phyloP scores from a whole-genome alignment of 1,140 invertebrate species.

The Cydia strobilella region DNA sequence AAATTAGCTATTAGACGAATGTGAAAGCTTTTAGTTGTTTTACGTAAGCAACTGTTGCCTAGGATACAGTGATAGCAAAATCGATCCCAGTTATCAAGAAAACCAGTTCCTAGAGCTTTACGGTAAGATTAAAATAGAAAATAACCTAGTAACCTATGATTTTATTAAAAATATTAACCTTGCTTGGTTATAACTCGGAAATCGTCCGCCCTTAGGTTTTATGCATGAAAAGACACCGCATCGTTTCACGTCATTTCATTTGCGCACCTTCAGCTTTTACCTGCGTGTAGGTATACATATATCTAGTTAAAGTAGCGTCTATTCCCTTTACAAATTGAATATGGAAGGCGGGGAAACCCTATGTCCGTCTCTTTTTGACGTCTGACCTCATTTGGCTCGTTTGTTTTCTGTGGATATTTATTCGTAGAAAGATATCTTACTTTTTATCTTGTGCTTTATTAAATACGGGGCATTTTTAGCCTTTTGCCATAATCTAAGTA shows the following conservation, averaged over 20 bases:
- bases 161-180: not conserved
- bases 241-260: not conserved
- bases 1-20: constrained; percentile 9
- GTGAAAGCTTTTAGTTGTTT: not conserved
- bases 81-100: constrained; percentile 35
- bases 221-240: not conserved
- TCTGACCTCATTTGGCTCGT: too few relatives aligned
- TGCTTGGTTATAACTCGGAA: constrained; percentile 9
- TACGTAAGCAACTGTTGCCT: constrained; percentile 38
- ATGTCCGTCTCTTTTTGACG: too few relatives aligned
- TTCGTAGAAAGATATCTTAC: too few relatives aligned
- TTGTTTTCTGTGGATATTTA: too few relatives aligned
- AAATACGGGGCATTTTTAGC: too few relatives aligned
- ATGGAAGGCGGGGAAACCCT: not conserved
- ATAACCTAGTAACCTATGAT: not conserved
- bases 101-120: constrained; percentile 23
- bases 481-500: too few relatives aligned
- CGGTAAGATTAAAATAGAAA: constrained; percentile 22
- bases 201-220: not conserved
- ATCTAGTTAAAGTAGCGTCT: not conserved
- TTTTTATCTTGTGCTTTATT: too few relatives aligned
- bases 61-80: constrained; percentile 38
- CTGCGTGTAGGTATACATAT: not conserved
- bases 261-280: not conserved
- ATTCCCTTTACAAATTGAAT: constrained; percentile 14